Evolutionary conservation across 2,797 vertebrate species (phyloP).

Genomic region (Enteromius anoplus): DNA sequence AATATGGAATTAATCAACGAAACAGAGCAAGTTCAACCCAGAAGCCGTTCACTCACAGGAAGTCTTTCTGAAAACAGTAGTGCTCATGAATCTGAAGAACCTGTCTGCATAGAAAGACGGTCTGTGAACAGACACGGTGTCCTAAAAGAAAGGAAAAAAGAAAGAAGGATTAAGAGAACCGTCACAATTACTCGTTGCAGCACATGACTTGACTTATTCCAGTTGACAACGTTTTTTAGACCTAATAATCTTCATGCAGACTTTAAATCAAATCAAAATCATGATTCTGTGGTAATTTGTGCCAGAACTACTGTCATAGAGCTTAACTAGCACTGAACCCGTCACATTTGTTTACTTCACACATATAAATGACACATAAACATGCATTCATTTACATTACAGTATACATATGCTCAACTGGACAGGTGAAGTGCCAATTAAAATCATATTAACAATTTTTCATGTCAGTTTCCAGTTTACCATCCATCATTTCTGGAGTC

Average conservation of each 20-base stretch:
- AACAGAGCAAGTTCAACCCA: neutral
- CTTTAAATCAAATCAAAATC: neutral
- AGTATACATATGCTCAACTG: neutral
- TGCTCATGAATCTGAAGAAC: conserved; percentile 98
- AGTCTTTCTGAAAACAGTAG: conserved; percentile 91
- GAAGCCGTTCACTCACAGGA: conserved; percentile 81
- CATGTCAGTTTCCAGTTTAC: neutral
- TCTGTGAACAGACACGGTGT: conserved; percentile 96
- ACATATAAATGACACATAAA: neutral
- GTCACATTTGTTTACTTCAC: neutral
- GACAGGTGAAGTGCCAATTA: neutral
- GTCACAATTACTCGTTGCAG: neutral
- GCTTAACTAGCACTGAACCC: neutral
- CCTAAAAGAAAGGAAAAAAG: conserved; percentile 73
- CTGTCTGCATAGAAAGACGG: conserved; percentile 97
- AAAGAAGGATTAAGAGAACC: conserved; percentile 34
- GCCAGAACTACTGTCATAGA: neutral
- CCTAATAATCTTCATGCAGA: neutral
- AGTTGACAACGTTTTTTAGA: neutral
- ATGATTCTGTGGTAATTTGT: neutral
- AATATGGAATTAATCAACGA: neutral
- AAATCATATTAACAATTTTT: neutral
- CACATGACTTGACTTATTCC: neutral
- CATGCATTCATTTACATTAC: neutral
- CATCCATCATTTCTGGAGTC: neutral